Evolutionary conservation across 2,888 invertebrate species (phyloP).

Genomic region (Caenorhabditis sp.): DNA sequence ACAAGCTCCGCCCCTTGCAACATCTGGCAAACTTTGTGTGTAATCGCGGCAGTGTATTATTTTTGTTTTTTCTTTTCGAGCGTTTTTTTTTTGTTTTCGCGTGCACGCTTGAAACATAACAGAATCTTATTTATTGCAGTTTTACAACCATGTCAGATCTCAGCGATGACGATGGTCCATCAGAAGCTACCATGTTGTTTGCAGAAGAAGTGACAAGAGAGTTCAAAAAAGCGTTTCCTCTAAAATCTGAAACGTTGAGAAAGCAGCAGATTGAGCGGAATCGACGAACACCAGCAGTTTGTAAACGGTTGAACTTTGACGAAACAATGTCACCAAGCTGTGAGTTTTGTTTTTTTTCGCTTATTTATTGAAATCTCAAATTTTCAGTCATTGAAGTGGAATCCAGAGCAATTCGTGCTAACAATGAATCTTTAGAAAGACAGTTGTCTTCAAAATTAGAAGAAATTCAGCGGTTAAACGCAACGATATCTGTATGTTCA

Average conservation of each 20-base stretch:
- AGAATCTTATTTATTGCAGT: too few relatives aligned
- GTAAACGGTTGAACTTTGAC: slow-evolving; percentile 32
- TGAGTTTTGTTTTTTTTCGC: not conserved
- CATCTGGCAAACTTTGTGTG: not conserved
- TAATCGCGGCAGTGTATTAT: not conserved
- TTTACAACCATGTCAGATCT: not conserved
- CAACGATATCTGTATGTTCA: not conserved
- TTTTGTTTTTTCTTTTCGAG: not conserved
- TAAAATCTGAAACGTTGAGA: slow-evolving; percentile 34
- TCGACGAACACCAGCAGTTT: slow-evolving; percentile 12
- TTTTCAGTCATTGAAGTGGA: slow-evolving; percentile 13
- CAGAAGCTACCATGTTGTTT: slow-evolving; percentile 27
- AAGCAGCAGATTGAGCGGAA: slow-evolving; percentile 10
- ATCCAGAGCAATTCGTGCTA: slow-evolving; percentile 4
- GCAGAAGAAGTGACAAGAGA: slow-evolving; percentile 14
- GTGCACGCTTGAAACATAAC: not conserved
- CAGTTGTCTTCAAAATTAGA: slow-evolving; percentile 1
- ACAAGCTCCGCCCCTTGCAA: too few relatives aligned
- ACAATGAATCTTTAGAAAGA: slow-evolving; percentile 10
- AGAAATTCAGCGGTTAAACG: slow-evolving; percentile 8
- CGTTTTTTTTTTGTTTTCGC: not conserved
- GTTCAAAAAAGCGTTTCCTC: slow-evolving; percentile 35
- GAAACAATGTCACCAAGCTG: slow-evolving; percentile 24
- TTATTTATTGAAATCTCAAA: too few relatives aligned
- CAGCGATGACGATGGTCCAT: slow-evolving; percentile 20